Percentiles rank a stretch among this genome's conserved stretches.
These are phyloP conservation scores for Oreotrochilus melanogaster DNA, from an alignment of 2,113 vertebrate species.

Conservation along the genomic window DNA sequence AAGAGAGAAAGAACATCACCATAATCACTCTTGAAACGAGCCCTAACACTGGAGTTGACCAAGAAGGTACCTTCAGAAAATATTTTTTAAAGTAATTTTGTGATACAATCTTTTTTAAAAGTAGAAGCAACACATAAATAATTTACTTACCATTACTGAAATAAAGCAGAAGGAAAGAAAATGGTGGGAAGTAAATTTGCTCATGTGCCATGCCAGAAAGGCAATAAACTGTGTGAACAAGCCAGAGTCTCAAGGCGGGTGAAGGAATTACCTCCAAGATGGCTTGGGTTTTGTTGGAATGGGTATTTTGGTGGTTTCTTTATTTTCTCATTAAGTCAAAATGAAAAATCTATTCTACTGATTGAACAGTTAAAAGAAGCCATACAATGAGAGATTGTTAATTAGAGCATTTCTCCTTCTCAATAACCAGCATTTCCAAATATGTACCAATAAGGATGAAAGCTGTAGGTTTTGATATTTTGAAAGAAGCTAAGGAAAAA, in stretches of 20 bases:
- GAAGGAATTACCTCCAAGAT: neutral
- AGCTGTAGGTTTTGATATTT: neutral
- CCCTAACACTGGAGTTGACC: neutral
- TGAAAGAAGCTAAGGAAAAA: neutral
- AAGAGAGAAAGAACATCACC: neutral
- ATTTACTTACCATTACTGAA: neutral
- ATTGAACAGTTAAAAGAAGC: neutral
- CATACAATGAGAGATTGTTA: neutral
- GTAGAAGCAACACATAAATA: neutral
- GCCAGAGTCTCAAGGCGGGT: neutral
- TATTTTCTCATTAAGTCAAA: neutral
- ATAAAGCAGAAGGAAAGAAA: neutral
- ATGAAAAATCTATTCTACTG: neutral
- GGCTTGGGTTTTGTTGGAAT: neutral
- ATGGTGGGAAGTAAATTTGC: neutral
- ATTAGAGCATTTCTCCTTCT: neutral
- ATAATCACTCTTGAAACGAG: neutral
- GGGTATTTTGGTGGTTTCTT: rapidly evolving
- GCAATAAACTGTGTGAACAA: neutral
- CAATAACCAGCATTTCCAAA: neutral
- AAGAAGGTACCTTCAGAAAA: neutral
- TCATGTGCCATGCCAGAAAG: rapidly evolving
- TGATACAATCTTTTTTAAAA: neutral
- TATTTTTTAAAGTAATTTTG: neutral
- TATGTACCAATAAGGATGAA: neutral